phyloP scores from a whole-genome alignment of 1,140 invertebrate genomes.

The Plutomurus gul region DNA sequence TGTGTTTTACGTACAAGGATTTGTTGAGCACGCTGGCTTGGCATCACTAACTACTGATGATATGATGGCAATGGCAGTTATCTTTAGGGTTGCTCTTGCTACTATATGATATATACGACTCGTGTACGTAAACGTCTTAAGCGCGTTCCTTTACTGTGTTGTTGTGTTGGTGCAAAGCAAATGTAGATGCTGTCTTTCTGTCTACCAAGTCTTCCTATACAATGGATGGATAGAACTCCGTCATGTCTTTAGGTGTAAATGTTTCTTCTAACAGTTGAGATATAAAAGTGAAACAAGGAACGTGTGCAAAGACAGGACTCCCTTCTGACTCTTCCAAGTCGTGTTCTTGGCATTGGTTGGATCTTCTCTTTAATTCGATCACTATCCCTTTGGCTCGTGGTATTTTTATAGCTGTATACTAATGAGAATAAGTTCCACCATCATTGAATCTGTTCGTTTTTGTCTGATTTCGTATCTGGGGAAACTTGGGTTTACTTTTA shows the following conservation, averaged over 20 bases:
- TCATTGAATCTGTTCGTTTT: neutral
- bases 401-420: slow-evolving; percentile 24
- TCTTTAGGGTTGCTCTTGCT: neutral
- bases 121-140: neutral
- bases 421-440: slow-evolving; percentile 19
- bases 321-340: slow-evolving; percentile 11
- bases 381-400: slow-evolving; percentile 20
- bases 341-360: slow-evolving; percentile 25
- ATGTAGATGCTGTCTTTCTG: too few relatives aligned
- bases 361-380: slow-evolving; percentile 12
- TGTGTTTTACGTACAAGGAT: neutral
- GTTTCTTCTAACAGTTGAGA: too few relatives aligned
- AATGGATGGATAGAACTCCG: too few relatives aligned
- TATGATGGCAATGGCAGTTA: neutral
- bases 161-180: neutral
- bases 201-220: too few relatives aligned
- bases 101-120: too few relatives aligned
- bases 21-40: neutral
- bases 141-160: neutral
- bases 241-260: too few relatives aligned
- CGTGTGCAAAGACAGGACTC: slow-evolving; percentile 5
- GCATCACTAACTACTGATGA: neutral
- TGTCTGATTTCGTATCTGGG: too few relatives aligned
- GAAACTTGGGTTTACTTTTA: too few relatives aligned
- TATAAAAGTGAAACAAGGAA: neutral